phyloP scores from a whole-genome alignment of 2,797 vertebrate species.

The Gymnothorax javanicus region DNA sequence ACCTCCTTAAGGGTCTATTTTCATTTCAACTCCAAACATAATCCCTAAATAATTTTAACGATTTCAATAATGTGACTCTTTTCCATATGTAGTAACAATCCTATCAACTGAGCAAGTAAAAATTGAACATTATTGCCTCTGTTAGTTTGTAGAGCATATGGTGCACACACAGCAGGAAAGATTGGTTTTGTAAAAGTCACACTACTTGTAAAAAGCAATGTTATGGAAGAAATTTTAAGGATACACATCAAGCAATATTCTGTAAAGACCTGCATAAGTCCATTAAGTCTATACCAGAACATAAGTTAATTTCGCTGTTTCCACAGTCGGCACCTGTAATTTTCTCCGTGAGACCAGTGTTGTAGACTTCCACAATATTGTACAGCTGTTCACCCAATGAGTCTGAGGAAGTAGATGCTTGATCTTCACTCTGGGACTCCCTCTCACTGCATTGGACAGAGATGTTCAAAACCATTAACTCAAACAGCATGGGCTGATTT shows the following conservation, averaged over 20 bases:
- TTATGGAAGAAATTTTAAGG: background rate
- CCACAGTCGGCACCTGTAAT: conserved; percentile 71
- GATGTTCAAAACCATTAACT: background rate
- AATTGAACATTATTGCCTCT: background rate
- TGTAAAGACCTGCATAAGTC: too few relatives aligned
- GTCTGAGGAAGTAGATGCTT: conserved; percentile 72
- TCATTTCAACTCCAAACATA: background rate
- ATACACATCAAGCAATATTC: background rate
- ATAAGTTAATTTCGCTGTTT: background rate
- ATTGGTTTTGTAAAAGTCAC: background rate
- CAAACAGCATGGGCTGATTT: background rate
- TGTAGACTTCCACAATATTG: conserved; percentile 73
- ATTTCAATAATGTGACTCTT: background rate
- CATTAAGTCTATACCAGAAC: background rate
- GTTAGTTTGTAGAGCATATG: background rate
- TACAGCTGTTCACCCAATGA: conserved; percentile 79
- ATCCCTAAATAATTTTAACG: background rate
- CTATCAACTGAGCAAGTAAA: background rate
- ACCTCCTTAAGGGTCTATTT: background rate
- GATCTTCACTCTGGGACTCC: conserved; percentile 60
- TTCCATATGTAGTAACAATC: background rate
- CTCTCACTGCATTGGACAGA: conserved; percentile 40
- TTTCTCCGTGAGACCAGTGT: conserved; percentile 78
- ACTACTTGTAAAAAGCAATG: background rate
- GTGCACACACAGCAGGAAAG: background rate